Conservation (phyloP, 2,888 invertebrate genomes). For the Tanypteryx hageni region DNA sequence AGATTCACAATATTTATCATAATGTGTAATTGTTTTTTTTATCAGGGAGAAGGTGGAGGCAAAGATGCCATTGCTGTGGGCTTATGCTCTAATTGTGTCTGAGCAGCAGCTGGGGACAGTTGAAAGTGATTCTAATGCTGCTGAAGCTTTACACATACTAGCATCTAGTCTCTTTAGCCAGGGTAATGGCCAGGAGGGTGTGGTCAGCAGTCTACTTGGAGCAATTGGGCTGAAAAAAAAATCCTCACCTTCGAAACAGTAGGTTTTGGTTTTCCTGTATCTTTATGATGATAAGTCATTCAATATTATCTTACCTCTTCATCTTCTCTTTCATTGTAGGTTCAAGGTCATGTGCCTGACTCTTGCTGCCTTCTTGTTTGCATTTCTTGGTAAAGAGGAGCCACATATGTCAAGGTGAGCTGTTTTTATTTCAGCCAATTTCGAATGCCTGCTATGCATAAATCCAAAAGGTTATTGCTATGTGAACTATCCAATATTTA, state of each 20-base stretch:
- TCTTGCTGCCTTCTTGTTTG: constrained; percentile 33
- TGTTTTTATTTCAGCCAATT: background rate
- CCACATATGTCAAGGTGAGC: background rate
- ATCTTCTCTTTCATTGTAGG: background rate
- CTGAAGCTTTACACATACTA: background rate
- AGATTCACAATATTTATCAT: background rate
- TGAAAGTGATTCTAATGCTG: background rate
- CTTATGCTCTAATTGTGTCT: background rate
- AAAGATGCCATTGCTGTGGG: constrained; percentile 44
- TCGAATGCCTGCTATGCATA: background rate
- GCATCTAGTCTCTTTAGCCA: constrained; percentile 24
- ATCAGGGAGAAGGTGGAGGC: constrained; percentile 34
- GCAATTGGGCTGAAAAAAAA: constrained; percentile 27
- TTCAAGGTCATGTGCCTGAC: constrained; percentile 33
- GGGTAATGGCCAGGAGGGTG: constrained; percentile 26
- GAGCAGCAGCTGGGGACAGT: background rate
- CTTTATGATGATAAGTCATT: background rate
- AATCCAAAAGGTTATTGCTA: background rate
- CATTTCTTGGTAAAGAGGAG: constrained; percentile 8
- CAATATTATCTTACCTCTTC: background rate
- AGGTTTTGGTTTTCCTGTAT: background rate
- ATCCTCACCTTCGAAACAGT: constrained; percentile 15
- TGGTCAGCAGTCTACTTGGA: constrained; percentile 42
- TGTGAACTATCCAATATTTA: background rate
- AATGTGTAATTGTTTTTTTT: background rate